phyloP scores from a whole-genome alignment of 2,797 vertebrate genomes.

The Darevskia nairensis region DNA sequence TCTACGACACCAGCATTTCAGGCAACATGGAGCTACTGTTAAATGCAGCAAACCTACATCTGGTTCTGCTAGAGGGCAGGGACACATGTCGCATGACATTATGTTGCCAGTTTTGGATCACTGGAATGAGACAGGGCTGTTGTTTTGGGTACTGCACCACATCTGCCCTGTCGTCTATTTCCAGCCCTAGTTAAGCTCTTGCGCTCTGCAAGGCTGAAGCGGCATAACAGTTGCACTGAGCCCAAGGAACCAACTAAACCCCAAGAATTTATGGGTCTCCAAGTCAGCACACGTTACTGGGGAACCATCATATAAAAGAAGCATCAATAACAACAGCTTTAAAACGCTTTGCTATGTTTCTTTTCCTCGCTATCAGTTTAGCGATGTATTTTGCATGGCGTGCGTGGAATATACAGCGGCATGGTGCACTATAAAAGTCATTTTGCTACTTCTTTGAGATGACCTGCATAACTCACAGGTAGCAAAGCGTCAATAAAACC shows the following conservation, averaged over 20 bases:
- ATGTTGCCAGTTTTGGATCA: background rate
- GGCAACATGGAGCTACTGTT: background rate
- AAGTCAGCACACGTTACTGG: constrained; percentile 48
- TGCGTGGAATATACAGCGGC: constrained; percentile 38
- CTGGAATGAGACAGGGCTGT: background rate
- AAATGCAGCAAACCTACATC: background rate
- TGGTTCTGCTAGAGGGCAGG: background rate
- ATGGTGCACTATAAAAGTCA: constrained; percentile 39
- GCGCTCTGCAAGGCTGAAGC: background rate
- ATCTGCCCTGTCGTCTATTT: background rate
- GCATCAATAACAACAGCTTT: constrained; percentile 60
- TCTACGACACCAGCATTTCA: too few species aligned
- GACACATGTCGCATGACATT: background rate
- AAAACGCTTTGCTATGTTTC: constrained; percentile 49
- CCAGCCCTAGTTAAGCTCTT: background rate
- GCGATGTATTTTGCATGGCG: constrained; percentile 33
- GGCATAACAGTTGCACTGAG: background rate
- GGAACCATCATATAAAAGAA: constrained; percentile 58
- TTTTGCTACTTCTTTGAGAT: constrained; percentile 63
- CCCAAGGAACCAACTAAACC: constrained; percentile 51
- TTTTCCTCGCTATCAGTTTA: constrained; percentile 25
- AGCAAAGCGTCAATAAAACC: constrained; percentile 45
- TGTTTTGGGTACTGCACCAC: background rate
- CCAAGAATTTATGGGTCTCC: constrained; percentile 52
- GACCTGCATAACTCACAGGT: constrained; percentile 59